Base-by-base conservation (phyloP, 2,888 invertebrate species). In the Calameuta idolon region DNA sequence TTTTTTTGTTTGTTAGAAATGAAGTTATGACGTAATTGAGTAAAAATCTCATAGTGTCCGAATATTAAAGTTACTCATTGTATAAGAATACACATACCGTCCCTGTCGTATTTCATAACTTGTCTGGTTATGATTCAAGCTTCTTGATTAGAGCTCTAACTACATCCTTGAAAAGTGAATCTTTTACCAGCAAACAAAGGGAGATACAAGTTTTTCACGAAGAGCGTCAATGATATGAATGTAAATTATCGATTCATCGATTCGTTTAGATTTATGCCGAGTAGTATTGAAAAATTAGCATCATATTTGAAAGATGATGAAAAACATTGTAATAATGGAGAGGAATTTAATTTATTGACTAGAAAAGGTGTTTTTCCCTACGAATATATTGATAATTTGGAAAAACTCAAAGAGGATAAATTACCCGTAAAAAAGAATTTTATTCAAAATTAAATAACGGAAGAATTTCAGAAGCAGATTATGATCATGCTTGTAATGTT, bases 301-400 rank as follows among this genome's bases (percentile, higher is more conserved):
- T 79, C 79, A 31, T 79, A 85, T 79, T 78, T 86, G 55, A 71
- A 80, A 12, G 69, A 74, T 73, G 68, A 75, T 76, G 69, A 69
- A 77, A 74, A 74, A 81, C 31, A 31, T 31, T 31, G 31, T 31
- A 31, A 31, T 31, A 31, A 31, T 31, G 31, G 1, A 31, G 31
- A 31, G 31, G 2, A 31, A 31, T 31, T 31, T 2, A 31, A 31
- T 31, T 35, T 73, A 77, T 3, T 69, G 5, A 84, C 68, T 1
- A 79, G 85, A 35, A 89, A 88, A 81, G 88, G 87, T 1, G 83
- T 89, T 30, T 87, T 89, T 80, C 88, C 88, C 9, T 89, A 90
- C 80, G 83, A 89, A 31, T 89, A 87, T 77, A 73, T 89, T 12
- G 82, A 83, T 34, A 76, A 34, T 1, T 76, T 69, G 73, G 80